Evolutionary conservation across 2,888 invertebrate genomes (phyloP), one percentile per base, ranked within the genome.

Genomic region (Nyleta sp.): DNA sequence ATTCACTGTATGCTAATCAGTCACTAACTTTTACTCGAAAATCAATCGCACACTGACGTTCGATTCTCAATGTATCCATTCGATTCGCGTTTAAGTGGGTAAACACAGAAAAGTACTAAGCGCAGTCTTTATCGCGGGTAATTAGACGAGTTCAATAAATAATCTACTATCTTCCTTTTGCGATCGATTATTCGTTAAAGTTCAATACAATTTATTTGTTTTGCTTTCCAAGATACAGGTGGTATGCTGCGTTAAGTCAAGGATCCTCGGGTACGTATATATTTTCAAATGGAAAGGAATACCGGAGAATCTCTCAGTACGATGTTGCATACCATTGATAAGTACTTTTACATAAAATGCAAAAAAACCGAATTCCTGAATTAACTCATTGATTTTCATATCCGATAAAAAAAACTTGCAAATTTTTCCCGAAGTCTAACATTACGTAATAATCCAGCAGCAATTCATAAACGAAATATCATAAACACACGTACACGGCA

Each of bases 201-300:
- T 68, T 55, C 53, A 60, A 68, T 53, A 68, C 28, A 62, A 68
- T 68, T 75, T 62, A 75, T 68, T 67, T 75, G 53, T 67, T 52
- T 38, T 65, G 18, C 22, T 38, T 24, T n/a, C 5, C 18, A 15
- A 73, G 60, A 13, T 42, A 50, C 73, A 74, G 60, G 52, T 52
- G 65, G 73, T 44, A 73, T 59, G 73, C 52, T 15, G 65, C 64
- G 57, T 38, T 53, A 24, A 62, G 62, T 73, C 64, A 73, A 73
- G 65, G 59, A 74, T 67, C 42, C 52, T 44, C 28, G n/a, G 18
- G 22, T 24, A 35, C 38, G n/a, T 24, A 7, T 18, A 42, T 22
- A 40, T 62, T 57, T 65, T 65, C 65, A 44, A 59, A 65, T 65
- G 35, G 65, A 73, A 65, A 65, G 59, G 59, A 59, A 65, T 65